Conservation (phyloP, 2,888 invertebrate genomes). For the Bombylius major region DNA sequence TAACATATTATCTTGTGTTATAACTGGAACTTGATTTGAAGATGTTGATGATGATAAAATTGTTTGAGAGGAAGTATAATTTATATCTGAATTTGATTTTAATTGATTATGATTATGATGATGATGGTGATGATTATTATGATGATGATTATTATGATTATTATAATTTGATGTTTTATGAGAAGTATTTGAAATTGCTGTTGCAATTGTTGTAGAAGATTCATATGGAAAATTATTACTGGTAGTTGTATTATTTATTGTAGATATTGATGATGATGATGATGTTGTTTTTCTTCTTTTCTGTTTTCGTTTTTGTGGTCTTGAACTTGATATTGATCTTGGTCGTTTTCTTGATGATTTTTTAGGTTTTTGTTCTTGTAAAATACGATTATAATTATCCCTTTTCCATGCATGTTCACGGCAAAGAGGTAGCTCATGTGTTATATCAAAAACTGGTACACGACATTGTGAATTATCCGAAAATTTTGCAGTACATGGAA, state of each 20-base stretch:
- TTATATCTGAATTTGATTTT: background rate
- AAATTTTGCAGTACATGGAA: slow-evolving; percentile 68
- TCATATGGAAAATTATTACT: background rate
- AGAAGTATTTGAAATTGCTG: background rate
- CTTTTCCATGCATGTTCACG: slow-evolving; percentile 73
- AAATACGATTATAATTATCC: slow-evolving; percentile 68
- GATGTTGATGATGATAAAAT: background rate
- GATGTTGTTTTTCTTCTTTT: slow-evolving; percentile 28
- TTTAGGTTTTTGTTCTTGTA: slow-evolving; percentile 64
- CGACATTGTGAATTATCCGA: slow-evolving; percentile 66
- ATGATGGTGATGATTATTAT: background rate
- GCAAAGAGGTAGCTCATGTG: slow-evolving; percentile 73
- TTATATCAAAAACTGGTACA: slow-evolving; percentile 63
- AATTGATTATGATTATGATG: background rate
- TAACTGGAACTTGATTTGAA: slow-evolving; percentile 15
- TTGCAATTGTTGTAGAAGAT: background rate
- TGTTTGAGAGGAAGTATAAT: slow-evolving; percentile 15
- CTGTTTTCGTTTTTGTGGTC: slow-evolving; percentile 44
- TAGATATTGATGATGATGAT: background rate
- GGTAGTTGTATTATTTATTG: background rate
- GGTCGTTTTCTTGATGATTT: slow-evolving; percentile 52
- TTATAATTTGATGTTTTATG: background rate
- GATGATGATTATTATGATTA: too few species aligned
- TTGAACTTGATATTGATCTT: slow-evolving; percentile 38
- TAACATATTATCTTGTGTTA: slow-evolving; percentile 32